These are phyloP conservation scores for Pelecanoides urinatrix DNA, from an alignment of 2,113 vertebrate species.

Conservation along the genomic window DNA sequence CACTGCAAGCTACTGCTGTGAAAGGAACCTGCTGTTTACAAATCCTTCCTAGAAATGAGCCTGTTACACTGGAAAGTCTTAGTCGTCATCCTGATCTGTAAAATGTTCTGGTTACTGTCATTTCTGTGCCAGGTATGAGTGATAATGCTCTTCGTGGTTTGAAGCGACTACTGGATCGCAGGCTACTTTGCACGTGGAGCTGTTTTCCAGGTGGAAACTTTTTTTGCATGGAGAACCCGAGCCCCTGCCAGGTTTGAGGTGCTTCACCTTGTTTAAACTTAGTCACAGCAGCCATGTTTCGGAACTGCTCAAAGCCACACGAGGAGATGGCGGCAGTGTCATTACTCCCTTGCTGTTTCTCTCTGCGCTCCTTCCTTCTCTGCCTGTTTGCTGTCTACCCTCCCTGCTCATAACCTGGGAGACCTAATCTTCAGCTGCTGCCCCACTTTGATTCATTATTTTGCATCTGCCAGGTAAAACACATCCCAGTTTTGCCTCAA, in stretches of 20 bases:
- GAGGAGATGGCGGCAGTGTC: rapidly evolving
- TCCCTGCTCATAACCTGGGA: background rate
- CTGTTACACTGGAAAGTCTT: background rate
- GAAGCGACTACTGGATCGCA: background rate
- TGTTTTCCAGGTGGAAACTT: background rate
- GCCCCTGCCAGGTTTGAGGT: background rate
- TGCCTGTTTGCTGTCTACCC: background rate
- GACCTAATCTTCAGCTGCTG: background rate
- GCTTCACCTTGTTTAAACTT: background rate
- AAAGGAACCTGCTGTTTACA: background rate
- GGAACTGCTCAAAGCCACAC: rapidly evolving
- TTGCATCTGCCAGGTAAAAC: background rate
- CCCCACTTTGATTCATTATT: background rate
- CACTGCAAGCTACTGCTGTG: too few species aligned
- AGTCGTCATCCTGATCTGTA: background rate
- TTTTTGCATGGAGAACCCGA: rapidly evolving
- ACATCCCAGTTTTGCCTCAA: background rate
- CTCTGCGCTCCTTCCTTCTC: background rate
- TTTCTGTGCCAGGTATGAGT: background rate
- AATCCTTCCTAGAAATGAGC: background rate
- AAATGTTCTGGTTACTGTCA: background rate
- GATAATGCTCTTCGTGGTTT: rapidly evolving
- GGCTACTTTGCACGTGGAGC: rapidly evolving
- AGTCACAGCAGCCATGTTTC: rapidly evolving
- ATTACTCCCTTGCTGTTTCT: background rate